Percentiles rank a stretch among this genome's conserved stretches.
phyloP scores from a whole-genome alignment of 2,113 vertebrate species.

The Ifrita kowaldi region DNA sequence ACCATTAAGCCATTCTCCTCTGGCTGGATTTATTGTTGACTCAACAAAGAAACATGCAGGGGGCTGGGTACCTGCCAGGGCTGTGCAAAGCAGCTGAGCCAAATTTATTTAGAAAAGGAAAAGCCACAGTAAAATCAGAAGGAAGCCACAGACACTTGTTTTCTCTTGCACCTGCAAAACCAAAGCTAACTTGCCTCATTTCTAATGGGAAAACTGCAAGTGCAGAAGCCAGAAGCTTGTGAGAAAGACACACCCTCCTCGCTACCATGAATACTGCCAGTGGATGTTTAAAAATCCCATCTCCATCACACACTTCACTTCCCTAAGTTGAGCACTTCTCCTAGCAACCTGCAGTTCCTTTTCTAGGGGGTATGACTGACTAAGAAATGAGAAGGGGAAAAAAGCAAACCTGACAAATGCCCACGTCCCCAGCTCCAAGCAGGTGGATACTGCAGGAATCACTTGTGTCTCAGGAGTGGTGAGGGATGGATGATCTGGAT shows the following conservation, averaged over 20 bases:
- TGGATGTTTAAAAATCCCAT: not conserved
- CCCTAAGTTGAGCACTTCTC: not conserved
- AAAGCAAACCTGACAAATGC: not conserved
- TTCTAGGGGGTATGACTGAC: not conserved
- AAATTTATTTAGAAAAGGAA: not conserved
- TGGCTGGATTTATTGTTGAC: constrained; percentile 5
- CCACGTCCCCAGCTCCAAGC: rapidly evolving
- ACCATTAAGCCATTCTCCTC: not conserved
- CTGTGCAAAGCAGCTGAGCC: not conserved
- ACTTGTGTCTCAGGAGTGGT: rapidly evolving
- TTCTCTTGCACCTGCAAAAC: not conserved
- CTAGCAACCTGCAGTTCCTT: not conserved
- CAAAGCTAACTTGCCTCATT: not conserved
- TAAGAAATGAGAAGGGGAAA: not conserved
- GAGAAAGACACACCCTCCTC: not conserved
- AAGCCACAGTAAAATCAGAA: not conserved
- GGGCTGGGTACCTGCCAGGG: not conserved
- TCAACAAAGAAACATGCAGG: not conserved
- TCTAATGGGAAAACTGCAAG: not conserved
- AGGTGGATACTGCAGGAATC: not conserved
- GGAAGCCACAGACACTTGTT: not conserved
- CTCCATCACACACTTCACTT: not conserved
- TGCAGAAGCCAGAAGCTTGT: not conserved
- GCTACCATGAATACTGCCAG: not conserved
- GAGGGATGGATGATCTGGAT: not conserved